Base-by-base conservation (phyloP, 2,113 vertebrate genomes). In the Motacilla alba region DNA sequence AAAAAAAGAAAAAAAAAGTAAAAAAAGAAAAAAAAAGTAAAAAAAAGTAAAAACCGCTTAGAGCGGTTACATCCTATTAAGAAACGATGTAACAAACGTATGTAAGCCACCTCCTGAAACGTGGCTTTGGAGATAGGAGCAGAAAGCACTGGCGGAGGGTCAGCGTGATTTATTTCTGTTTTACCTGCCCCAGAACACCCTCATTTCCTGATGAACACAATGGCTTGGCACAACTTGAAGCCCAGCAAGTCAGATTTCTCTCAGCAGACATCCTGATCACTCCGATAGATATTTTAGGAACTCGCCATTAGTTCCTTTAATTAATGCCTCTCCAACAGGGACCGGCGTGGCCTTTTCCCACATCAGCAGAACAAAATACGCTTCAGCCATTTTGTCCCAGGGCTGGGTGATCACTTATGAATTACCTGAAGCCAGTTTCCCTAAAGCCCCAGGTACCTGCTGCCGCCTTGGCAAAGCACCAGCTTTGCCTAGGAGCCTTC, bases 161-260 rank as follows among this genome's bases (percentile, higher is more conserved):
- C 52, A 83, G 66, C 0, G 0, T 76, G 91, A 94, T 89, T 89
- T 92, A 94, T 92, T 94, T 92, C 55, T 94, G 66, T 70, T 91
- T 87, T 92, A 96, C 91, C 91, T 96, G 89, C 80, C 93, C 86
- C 82, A 89, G 91, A 64, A 82, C 87, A 52, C 77, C 85, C 93
- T 94, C 62, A 73, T 90, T 96, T 96, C 93, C 92, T 92, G 86
- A 49, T 11, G 69, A 96, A 89, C 64, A 96, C 93, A 97, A 96
- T 96, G 87, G 64, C 95, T 96, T 96, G 93, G 92, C 93, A 95
- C 85, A 94, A 95, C 88, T 93, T 93, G 87, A 96, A 96, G 87
- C 83, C 84, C 56, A 7, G 64, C 79, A 89, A 95, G 94, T 94
- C 87, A 68, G 77, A 87, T 92, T 95, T 95, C 84, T 96, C 85